Conservation (phyloP, 2,797 vertebrate genomes). For the Psittacula derbiana region DNA sequence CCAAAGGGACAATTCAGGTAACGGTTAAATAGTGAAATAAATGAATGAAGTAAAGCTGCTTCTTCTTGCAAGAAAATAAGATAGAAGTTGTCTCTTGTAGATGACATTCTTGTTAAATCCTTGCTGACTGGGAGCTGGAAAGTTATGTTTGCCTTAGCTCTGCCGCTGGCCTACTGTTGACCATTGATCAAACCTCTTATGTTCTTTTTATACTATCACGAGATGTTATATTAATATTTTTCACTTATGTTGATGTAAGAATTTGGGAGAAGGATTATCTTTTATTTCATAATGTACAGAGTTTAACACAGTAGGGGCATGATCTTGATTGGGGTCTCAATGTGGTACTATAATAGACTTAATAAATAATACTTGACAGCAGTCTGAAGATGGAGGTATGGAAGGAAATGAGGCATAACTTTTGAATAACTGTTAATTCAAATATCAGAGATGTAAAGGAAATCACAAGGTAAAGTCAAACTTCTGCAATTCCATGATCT, state of each 20-base stretch:
- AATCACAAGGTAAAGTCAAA: conserved; percentile 15
- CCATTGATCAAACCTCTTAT: not conserved
- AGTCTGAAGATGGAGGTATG: conserved; percentile 14
- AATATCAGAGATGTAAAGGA: not conserved
- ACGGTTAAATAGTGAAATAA: not conserved
- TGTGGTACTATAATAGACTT: conserved; percentile 35
- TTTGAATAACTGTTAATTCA: conserved; percentile 34
- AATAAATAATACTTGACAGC: conserved; percentile 62
- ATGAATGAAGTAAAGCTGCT: not conserved
- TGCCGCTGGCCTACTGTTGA: not conserved
- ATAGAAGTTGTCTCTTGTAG: not conserved
- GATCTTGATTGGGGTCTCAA: conserved; percentile 25
- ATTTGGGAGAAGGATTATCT: not conserved
- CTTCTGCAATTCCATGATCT: not conserved
- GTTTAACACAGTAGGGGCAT: conserved; percentile 2
- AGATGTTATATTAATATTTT: not conserved
- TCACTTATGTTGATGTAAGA: not conserved
- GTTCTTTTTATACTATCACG: not conserved
- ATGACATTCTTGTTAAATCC: not conserved
- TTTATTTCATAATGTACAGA: conserved; percentile 5
- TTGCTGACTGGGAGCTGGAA: not conserved
- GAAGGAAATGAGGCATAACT: conserved; percentile 49
- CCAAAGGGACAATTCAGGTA: not conserved
- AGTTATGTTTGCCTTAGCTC: not conserved
- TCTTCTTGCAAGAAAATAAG: not conserved